Base-by-base conservation (phyloP, 1,140 invertebrate species). In the Gryllus bimaculatus region DNA sequence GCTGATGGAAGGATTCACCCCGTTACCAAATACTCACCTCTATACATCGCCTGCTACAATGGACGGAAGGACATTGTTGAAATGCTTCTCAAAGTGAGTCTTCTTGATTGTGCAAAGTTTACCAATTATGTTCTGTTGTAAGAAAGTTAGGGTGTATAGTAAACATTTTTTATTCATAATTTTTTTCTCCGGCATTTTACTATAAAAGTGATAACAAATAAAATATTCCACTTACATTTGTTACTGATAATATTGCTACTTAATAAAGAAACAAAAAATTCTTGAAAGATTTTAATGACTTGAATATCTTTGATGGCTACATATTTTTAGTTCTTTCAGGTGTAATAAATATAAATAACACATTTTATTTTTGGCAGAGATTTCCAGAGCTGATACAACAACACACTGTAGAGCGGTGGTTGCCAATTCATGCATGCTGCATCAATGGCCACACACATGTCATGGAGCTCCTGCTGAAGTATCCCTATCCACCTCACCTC, bases 401-500 rank as follows among this genome's bases (percentile, higher is more conserved):
- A 83, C 89, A 91, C 74, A 98, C 96, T 0, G 95, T 98, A 2
- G 96, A 98, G 84, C 91, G 92, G 83, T 96, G 96, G 93, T 86
- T 98, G 75, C 96, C 97, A 0, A 88, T 98, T 47, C 97, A 99
- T 87, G 96, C 95, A 8, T 95, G 95, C 54, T 94, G 93, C 81
- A 95, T 96, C 79, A 95, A 95, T 84, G 94, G 94, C 7, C 95
- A 98, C 86, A 86, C 91, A 18, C 83, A 89, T 47, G 87, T 97
- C 73, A 88, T 96, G 73, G 92, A 95, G 74, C 84, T 93, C 21
- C 86, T 98, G 6, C 88, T 99, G 1, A 92, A 93, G 82, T 95
- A 92, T 84, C 88, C 92, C 0, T 98, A 97, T 87, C 95, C 95
- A 0, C 87, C 90, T 39, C 86, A 92, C 79, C 83, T 94, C 74